Base-by-base conservation (phyloP, 2,888 invertebrate species). In the Nephrotoma appendiculata region DNA sequence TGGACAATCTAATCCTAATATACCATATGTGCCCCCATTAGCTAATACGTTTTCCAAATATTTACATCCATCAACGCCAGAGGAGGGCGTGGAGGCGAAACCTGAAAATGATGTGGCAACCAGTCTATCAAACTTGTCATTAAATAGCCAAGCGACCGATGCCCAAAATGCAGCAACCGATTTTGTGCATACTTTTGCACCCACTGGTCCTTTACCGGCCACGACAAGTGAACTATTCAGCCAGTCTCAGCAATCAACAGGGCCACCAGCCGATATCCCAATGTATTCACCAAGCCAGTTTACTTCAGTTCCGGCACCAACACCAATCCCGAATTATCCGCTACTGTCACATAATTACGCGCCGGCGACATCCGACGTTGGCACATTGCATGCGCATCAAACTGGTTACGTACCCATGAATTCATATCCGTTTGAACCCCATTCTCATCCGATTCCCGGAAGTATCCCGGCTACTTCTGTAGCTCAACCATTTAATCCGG, bases 231-330 rank as follows among this genome's bases (percentile, higher is more conserved):
- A 84, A 7, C n/a, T 84, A 12, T 84, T 84, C 12, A n/a, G 3
- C n/a, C 71, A 71, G 71, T 31, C 71, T 4, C 15, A 42, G 15
- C 45, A 44, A 83, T 44, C 19, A 31, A n/a, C 41, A 44, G 43
- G 11, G 4, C 43, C 85, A 41, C 19, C 19, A 85, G 19, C 42
- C 87, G 42, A 83, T 86, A 92, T 88, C 52, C 89, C 89, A 11
- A 88, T 89, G 87, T 89, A 89, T 87, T 88, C 92, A 31, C 92
- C 92, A 7, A 92, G 91, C 88, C 91, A 93, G 57, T 89, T 89
- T 87, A 88, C 89, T 11, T 89, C 88, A 87, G 87, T 89, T 90
- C 93, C 92, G 87, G 93, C 93, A 12, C 93, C 93, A 83, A 92
- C 93, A 19, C 93, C 93, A 2, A 89, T 93, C 88, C 71, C 71